A percentile compares a stretch with the other conserved stretches of the same genome.
phyloP scores from a whole-genome alignment of 2,888 invertebrate genomes.

The Drosophila birchii region DNA sequence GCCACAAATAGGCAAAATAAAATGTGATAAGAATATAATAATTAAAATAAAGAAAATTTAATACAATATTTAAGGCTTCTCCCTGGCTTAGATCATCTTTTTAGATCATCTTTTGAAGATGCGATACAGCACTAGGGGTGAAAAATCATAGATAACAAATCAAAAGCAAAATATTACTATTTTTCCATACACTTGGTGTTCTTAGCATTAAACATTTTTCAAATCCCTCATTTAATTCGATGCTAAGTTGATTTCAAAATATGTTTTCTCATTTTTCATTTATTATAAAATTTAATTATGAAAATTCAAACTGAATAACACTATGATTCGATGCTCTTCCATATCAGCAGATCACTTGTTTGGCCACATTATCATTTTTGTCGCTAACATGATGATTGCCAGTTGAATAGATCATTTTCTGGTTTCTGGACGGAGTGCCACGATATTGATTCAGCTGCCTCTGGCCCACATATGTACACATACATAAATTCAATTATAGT shows the following conservation, averaged over 20 bases:
- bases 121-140: no score
- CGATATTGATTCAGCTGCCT: slow-evolving; percentile 27
- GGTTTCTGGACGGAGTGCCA: not conserved
- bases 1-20: not conserved
- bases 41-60: no score
- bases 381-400: slow-evolving; percentile 3
- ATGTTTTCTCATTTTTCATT: not conserved
- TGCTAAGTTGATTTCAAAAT: not conserved
- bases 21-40: not conserved
- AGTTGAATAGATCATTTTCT: not conserved
- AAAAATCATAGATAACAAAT: no score
- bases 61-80: not conserved
- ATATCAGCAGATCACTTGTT: slow-evolving; percentile 1
- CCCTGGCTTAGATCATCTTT: no score
- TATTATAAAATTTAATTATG: not conserved
- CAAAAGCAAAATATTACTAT: no score
- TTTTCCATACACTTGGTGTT: no score
- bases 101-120: no score
- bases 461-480: not conserved
- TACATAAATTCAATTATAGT: no score
- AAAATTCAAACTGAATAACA: not conserved
- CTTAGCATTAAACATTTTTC: no score
- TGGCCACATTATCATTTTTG: not conserved
- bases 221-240: not conserved
- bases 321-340: not conserved